Base-by-base conservation (phyloP, 2,113 vertebrate genomes). In the Psilopsiagon aymara region DNA sequence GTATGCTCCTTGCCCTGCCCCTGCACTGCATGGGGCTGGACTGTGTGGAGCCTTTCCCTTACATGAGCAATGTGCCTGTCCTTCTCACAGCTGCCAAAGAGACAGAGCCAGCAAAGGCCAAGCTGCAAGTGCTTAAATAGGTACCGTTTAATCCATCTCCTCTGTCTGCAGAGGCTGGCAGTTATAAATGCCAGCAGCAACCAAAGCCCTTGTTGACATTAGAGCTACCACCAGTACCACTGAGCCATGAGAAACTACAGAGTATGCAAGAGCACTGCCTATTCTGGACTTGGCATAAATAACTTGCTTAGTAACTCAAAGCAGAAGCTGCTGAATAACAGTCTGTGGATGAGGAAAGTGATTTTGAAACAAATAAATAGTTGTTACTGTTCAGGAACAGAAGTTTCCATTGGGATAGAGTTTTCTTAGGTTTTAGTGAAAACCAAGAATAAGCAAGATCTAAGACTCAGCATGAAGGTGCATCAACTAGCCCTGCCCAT, bases 181-280 rank as follows among this genome's bases (percentile, higher is more conserved):
- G 37, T n/a, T 92, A 46, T 2, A 81, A 88, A 64, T 29, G 28
- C 80, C 64, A 59, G 92, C 35, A 41, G 52, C 63, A 60, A n/a
- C 80, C 79, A 81, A 78, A 93, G 70, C 70, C 74, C 31, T 43
- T 95, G 92, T 94, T 95, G 95, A 82, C 80, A 14, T 88, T 66
- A 82, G 74, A 69, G 62, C 68, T 87, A 62, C 80, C 77, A 39
- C 57, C 44, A 24, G 73, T 79, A 41, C 86, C 76, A 66, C 83
- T 89, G 81, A 88, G 83, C 90, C 69, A 66, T 92, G 95, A 96
- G 80, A 97, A 91, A 76, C 39, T 79, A 79, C 66, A 62, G 77
- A 41, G 43, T 31, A 10, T 47, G 63, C 83, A 82, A 66, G 49
- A 84, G 41, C 69, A n/a, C 70, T 29, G 47, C 47, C 83, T 94